phyloP scores from a whole-genome alignment of 2,797 vertebrate genomes.

The Percopsis omiscomaycus region DNA sequence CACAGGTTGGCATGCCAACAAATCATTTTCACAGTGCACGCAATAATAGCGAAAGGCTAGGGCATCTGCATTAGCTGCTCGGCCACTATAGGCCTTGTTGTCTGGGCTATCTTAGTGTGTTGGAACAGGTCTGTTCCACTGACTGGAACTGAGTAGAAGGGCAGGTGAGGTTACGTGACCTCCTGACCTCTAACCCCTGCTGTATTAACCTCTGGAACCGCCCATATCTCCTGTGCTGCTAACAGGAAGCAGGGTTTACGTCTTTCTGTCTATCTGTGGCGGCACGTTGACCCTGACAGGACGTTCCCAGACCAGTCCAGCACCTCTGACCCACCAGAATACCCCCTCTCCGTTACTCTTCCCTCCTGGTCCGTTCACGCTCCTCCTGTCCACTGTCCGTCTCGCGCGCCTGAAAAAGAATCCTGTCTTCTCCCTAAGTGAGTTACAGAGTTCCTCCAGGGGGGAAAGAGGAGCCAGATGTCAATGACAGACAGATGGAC shows the following conservation, averaged over 20 bases:
- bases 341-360: conserved; percentile 36
- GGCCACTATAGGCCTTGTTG: neutral
- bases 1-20: conserved; percentile 33
- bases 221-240: conserved; percentile 56
- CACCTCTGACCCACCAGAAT: conserved; percentile 60
- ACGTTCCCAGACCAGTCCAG: conserved; percentile 63
- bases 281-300: conserved; percentile 52
- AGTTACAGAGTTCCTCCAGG: conserved; percentile 59
- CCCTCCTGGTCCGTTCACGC: conserved; percentile 30
- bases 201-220: conserved; percentile 69
- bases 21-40: conserved; percentile 31
- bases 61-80: no score
- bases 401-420: neutral
- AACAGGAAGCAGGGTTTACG: conserved; percentile 67
- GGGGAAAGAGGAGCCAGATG: conserved; percentile 41
- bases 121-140: conserved; percentile 73
- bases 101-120: conserved; percentile 37
- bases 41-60: neutral
- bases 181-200: conserved; percentile 54
- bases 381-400: conserved; percentile 13
- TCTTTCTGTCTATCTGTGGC: conserved; percentile 47
- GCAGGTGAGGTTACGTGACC: conserved; percentile 62
- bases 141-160: conserved; percentile 63
- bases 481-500: conserved; percentile 46
- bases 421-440: conserved; percentile 54